Conservation (phyloP, 2,797 vertebrate genomes). For the Anniella stebbinsi region DNA sequence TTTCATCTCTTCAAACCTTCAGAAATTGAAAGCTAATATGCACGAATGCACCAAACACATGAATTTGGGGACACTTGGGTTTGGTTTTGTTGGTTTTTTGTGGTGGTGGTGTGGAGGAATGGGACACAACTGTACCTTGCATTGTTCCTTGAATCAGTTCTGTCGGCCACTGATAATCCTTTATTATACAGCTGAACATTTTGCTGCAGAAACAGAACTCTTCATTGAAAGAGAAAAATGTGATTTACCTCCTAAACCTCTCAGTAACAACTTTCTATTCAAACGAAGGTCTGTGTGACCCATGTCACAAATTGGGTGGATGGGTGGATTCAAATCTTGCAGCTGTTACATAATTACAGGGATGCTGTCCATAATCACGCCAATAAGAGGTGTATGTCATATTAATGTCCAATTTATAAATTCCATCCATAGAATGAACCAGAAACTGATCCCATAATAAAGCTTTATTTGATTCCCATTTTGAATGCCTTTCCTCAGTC, state of each 20-base stretch:
- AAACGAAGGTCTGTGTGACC: neutral
- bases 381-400: neutral
- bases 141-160: neutral
- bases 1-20: slow-evolving; percentile 51
- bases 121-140: neutral
- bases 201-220: neutral
- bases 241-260: slow-evolving; percentile 3
- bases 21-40: neutral
- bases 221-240: slow-evolving; percentile 26
- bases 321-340: neutral
- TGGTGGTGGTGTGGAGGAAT: neutral
- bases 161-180: neutral
- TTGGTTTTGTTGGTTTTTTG: no score
- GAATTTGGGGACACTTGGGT: neutral
- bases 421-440: neutral
- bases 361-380: neutral
- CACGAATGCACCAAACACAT: neutral
- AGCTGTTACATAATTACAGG: neutral
- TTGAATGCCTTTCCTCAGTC: neutral
- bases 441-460: neutral
- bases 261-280: neutral
- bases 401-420: neutral
- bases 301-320: neutral
- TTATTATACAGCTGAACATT: neutral
- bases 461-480: neutral